These are phyloP conservation scores for Plodia interpunctella DNA, from an alignment of 1,140 invertebrate genomes.

Conservation along the genomic window DNA sequence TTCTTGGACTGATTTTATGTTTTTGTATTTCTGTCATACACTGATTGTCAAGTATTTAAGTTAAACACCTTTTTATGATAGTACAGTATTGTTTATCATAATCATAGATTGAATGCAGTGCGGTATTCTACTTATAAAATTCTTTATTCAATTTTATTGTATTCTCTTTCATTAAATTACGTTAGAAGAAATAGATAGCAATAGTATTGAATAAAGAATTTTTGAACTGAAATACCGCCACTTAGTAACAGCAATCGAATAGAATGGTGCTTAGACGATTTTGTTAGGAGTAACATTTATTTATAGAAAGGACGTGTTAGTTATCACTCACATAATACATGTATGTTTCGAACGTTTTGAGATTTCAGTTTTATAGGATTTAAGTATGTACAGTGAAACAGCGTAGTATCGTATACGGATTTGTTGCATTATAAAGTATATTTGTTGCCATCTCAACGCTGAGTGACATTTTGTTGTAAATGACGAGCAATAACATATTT, in stretches of 20 bases:
- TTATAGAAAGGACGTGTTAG: conserved; percentile 46
- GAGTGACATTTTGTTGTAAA: conserved; percentile 25
- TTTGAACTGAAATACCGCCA: too few relatives aligned
- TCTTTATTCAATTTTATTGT: too few relatives aligned
- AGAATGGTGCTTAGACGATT: conserved; percentile 74
- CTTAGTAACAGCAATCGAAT: conserved; percentile 70
- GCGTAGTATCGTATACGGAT: conserved; percentile 22
- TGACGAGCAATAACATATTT: conserved; percentile 37
- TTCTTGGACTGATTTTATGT: conserved; percentile 6
- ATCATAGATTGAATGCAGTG: conserved; percentile 67
- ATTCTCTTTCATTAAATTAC: too few relatives aligned
- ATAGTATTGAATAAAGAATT: too few relatives aligned
- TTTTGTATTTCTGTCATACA: conserved; percentile 4
- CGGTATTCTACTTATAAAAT: too few relatives aligned
- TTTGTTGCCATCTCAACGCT: conserved; percentile 37
- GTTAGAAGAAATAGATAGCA: too few relatives aligned
- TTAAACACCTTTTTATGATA: conserved; percentile 2
- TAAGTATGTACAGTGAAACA: conserved; percentile 10
- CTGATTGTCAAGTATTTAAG: background rate
- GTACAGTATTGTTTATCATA: conserved; percentile 36
- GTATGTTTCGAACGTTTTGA: conserved; percentile 31
- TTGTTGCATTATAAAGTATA: conserved; percentile 17
- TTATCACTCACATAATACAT: conserved; percentile 34
- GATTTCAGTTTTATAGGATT: conserved; percentile 29
- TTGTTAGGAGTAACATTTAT: conserved; percentile 63